These are phyloP conservation scores for Sebastolobus altivelis DNA, from an alignment of 2,797 vertebrate species.

Conservation along the genomic window DNA sequence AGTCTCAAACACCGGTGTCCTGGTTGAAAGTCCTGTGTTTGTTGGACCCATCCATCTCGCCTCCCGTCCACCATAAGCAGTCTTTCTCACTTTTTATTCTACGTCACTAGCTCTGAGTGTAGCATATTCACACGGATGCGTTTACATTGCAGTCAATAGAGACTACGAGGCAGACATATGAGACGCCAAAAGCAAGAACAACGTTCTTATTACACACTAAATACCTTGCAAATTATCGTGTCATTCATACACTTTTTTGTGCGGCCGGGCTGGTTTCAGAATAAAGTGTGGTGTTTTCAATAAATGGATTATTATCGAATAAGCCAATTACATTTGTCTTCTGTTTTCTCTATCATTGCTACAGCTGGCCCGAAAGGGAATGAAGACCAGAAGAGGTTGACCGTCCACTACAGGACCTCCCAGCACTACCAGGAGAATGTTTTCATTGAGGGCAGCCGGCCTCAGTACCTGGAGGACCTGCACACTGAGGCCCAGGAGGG, in stretches of 20 bases:
- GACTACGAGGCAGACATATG: no score
- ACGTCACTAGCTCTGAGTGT: fast-evolving
- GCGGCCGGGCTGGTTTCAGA: background rate
- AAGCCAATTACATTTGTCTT: background rate
- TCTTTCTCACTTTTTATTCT: no score
- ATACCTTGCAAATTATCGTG: no score
- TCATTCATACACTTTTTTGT: no score
- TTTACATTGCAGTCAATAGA: no score
- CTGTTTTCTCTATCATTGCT: background rate
- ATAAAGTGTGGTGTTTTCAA: background rate
- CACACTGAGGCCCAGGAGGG: constrained; percentile 94
- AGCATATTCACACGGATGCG: no score
- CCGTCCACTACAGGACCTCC: constrained; percentile 84
- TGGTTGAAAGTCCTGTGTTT: no score
- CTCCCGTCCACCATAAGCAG: no score
- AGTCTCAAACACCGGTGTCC: no score
- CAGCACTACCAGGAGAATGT: constrained; percentile 93
- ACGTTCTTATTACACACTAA: fast-evolving
- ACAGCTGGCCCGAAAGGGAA: constrained; percentile 86
- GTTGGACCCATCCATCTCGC: no score
- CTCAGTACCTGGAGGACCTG: constrained; percentile 93
- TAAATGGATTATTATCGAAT: background rate
- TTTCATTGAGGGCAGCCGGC: constrained; percentile 92
- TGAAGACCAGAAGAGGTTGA: constrained; percentile 84
- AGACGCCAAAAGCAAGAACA: no score